Conservation (phyloP, 2,797 vertebrate species). For the Coregonus sp. region DNA sequence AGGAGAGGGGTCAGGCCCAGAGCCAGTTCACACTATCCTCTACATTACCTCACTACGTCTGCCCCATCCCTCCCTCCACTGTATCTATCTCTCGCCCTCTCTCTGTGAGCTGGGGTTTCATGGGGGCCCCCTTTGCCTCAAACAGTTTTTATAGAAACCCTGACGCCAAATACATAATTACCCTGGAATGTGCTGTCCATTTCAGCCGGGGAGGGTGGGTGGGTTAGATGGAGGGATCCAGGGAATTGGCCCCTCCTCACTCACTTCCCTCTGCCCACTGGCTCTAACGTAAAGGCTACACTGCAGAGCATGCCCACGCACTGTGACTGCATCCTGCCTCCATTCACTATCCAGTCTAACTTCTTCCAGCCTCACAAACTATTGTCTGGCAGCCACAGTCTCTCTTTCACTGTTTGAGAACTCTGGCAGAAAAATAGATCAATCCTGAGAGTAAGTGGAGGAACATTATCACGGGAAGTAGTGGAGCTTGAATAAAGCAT, state of each 20-base stretch:
- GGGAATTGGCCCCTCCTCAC: conserved; percentile 12
- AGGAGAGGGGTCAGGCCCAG: conserved; percentile 24
- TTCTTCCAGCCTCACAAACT: background rate
- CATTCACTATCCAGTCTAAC: conserved; percentile 16
- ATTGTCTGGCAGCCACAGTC: conserved; percentile 1
- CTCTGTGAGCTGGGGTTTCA: conserved; percentile 49
- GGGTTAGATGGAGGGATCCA: background rate
- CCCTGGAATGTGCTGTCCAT: conserved; percentile 55
- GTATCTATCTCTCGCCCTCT: conserved; percentile 6
- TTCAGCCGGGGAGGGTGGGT: conserved; percentile 32
- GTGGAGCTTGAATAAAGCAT: background rate
- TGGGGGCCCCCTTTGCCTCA: conserved; percentile 35
- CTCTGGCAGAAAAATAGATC: background rate
- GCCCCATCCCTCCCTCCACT: background rate
- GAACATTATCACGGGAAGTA: conserved; percentile 2
- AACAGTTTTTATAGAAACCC: conserved; percentile 53
- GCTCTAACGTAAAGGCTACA: conserved; percentile 13
- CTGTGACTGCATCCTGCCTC: conserved; percentile 12
- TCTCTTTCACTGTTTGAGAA: conserved; percentile 5
- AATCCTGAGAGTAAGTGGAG: conserved; percentile 8
- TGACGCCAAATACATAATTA: conserved; percentile 67
- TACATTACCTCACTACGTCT: conserved; percentile 31
- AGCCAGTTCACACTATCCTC: conserved; percentile 35
- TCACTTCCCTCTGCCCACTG: conserved; percentile 3
- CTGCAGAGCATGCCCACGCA: conserved; percentile 14